These are phyloP conservation scores for Amphipyra berbera DNA, from an alignment of 2,888 invertebrate genomes.

Conservation along the genomic window DNA sequence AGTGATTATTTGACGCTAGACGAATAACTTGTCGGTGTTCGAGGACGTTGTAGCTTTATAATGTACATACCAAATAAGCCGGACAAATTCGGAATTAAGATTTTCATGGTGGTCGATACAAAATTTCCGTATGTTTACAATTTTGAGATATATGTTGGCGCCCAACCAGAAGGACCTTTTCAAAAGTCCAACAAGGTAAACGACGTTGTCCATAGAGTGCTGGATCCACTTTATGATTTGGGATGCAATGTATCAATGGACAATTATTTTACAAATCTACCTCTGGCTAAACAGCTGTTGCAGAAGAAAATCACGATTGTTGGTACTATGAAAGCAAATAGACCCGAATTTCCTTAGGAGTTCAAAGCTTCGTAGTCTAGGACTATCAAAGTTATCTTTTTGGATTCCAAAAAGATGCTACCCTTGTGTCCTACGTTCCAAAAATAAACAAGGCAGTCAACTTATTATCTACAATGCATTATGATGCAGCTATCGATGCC, in stretches of 20 bases:
- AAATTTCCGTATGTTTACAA: too few species aligned
- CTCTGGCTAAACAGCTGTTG: constrained; percentile 14
- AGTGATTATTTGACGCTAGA: too few species aligned
- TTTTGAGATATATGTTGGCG: constrained; percentile 24
- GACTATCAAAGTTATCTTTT: constrained; percentile 10
- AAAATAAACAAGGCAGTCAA: constrained; percentile 11
- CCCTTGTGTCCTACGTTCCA: constrained; percentile 25
- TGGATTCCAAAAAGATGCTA: constrained; percentile 8
- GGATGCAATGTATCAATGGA: constrained; percentile 15
- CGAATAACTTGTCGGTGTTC: too few species aligned
- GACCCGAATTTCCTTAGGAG: too few species aligned
- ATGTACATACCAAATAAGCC: too few species aligned
- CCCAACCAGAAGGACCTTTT: constrained; percentile 16
- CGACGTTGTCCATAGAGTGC: constrained; percentile 15
- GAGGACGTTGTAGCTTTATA: too few species aligned
- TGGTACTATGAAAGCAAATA: constrained; percentile 20
- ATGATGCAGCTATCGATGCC: constrained; percentile 7
- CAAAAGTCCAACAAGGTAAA: constrained; percentile 16
- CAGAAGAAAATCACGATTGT: constrained; percentile 15
- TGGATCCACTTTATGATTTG: constrained; percentile 1
- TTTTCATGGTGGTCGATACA: too few species aligned
- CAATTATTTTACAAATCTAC: constrained; percentile 23
- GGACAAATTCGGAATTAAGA: too few species aligned
- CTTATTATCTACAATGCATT: constrained; percentile 6
- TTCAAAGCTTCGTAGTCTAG: constrained; percentile 7